A percentile compares a stretch with the other conserved stretches of the same genome.
phyloP scores from a whole-genome alignment of 2,113 vertebrate genomes.

The Microtus montanus region DNA sequence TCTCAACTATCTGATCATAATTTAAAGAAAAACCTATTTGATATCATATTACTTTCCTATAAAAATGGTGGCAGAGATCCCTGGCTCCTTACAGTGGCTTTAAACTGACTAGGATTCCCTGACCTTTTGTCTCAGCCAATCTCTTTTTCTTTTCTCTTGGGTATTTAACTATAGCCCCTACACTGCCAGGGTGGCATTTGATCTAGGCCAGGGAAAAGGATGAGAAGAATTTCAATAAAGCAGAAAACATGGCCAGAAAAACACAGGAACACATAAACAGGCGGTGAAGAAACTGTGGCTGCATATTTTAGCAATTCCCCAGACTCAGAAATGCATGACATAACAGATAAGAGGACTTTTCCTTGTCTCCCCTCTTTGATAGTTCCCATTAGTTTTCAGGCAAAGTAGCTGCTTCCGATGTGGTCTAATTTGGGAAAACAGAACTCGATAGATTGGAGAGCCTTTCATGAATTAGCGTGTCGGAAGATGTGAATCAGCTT shows the following conservation, averaged over 20 bases:
- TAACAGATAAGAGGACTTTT: not conserved
- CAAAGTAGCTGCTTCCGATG: not conserved
- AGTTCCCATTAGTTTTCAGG: not conserved
- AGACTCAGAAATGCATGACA: not conserved
- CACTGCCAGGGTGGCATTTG: not conserved
- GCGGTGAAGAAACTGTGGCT: not conserved
- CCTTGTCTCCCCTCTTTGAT: not conserved
- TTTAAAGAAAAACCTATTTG: not conserved
- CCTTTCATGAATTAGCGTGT: slow-evolving; percentile 27
- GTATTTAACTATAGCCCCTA: not conserved
- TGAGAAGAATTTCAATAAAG: not conserved
- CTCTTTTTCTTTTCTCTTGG: not conserved
- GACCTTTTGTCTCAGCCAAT: not conserved
- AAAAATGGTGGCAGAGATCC: not conserved
- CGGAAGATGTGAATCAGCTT: slow-evolving; percentile 1
- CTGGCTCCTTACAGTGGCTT: not conserved
- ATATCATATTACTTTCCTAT: not conserved
- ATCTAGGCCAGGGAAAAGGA: not conserved
- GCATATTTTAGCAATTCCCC: not conserved
- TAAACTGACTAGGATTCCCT: not conserved
- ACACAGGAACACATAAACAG: not conserved
- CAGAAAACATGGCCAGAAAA: not conserved
- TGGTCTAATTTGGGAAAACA: not conserved
- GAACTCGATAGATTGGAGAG: not conserved
- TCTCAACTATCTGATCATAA: slow-evolving; percentile 15